Conservation (phyloP, 92 coral and sea anemone species). For the Meandrina meandrites region DNA sequence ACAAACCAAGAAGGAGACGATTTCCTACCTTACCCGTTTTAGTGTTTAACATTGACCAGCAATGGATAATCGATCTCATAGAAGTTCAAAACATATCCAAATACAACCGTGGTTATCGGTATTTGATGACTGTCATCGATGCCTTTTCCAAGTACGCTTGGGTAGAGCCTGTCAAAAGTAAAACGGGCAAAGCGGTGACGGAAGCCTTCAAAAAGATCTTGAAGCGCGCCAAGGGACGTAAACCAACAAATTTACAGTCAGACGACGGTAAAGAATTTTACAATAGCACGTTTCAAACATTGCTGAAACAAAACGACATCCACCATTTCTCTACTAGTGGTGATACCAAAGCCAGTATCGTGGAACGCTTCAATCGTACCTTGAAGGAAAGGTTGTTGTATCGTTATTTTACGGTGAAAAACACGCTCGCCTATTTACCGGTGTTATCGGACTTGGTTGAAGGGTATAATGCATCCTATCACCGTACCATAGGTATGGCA, state of each 20-base stretch:
- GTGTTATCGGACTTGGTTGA: slow-evolving; percentile 31
- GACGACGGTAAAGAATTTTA: slow-evolving; percentile 60
- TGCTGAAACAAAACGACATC: slow-evolving; percentile 15
- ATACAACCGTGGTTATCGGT: not conserved
- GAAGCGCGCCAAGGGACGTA: slow-evolving; percentile 20
- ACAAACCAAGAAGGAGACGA: not conserved
- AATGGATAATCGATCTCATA: slow-evolving; percentile 4
- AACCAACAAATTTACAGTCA: slow-evolving; percentile 35
- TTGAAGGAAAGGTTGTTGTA: slow-evolving; percentile 44
- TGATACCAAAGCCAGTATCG: slow-evolving; percentile 50
- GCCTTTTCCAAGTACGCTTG: slow-evolving; percentile 50
- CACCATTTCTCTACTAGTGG: slow-evolving; percentile 50
- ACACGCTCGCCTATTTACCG: slow-evolving; percentile 32
- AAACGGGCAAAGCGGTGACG: slow-evolving; percentile 15
- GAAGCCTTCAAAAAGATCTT: not conserved
- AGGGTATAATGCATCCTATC: slow-evolving; percentile 30
- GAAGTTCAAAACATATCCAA: not conserved
- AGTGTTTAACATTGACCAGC: not conserved
- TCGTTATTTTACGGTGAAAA: slow-evolving; percentile 48
- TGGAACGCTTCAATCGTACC: slow-evolving; percentile 56
- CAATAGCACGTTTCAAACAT: slow-evolving; percentile 14
- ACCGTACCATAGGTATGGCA: slow-evolving; percentile 23
- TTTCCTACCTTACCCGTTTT: not conserved
- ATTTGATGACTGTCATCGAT: slow-evolving; percentile 18
- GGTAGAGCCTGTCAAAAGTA: slow-evolving; percentile 46